Evolutionary conservation across 2,113 vertebrate species (phyloP), one percentile per base, ranked within the genome.

Genomic region (Pycnonotus jocosus): DNA sequence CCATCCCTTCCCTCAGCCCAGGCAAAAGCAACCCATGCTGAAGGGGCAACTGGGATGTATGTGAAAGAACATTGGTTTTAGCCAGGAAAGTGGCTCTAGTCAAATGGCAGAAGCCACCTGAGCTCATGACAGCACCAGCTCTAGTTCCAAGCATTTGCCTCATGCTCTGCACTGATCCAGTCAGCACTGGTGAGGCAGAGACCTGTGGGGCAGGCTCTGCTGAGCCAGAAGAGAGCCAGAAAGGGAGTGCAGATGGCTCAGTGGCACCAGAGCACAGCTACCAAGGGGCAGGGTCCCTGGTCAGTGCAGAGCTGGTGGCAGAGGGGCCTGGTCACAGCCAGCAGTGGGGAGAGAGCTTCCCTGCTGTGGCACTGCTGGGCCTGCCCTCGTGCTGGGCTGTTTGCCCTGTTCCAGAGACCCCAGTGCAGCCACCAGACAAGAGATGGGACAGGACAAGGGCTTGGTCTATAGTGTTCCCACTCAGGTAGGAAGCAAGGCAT

Each of bases 381-480:
- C 51, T 5, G 4, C 37, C 64, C 38, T 22, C 16, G 11, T 83
- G 50, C 78, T 31, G 42, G 48, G 71, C 74, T 70, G 47, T 24
- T 76, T 86, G 93, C 70, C 77, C 85, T 56, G 2, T 8, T n/a
- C 78, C 85, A 90, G 47, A 78, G 61, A 78, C 20, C n/a, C 74
- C 90, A n/a, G 42, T 2, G 66, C 86, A 82, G 79, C 65, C 66
- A 89, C 56, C 57, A 87, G 92, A 65, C 81, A 83, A 65, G 81
- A 82, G 82, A 51, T 15, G 31, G 71, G 64, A 50, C 78, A 69
- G 58, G 69, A 66, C 33, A 33, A 37, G 80, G 80, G 64, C 86
- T 92, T 94, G 95, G 90, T 92, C 90, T 94, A 81, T 64, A 54
- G 14, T 24, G 56, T 47, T 91, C 96, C 95, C 84, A 92, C 86